A percentile compares a stretch with the other conserved stretches of the same genome.
phyloP scores from a whole-genome alignment of 2,113 vertebrate genomes.

The Otis tarda region DNA sequence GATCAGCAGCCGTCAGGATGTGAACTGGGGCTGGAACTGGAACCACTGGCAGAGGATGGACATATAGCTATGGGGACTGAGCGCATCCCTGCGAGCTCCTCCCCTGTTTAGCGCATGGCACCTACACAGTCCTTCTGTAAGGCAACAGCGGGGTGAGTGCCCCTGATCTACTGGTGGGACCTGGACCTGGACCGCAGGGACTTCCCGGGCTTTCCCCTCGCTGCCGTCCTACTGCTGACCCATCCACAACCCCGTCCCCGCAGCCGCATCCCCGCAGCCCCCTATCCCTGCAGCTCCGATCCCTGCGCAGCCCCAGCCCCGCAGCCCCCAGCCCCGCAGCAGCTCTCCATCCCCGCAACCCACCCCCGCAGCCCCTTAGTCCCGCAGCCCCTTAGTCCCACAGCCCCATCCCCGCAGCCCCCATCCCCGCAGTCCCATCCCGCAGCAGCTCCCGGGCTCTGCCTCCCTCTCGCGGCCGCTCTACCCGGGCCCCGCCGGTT shows the following conservation, averaged over 20 bases:
- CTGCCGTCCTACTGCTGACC: not conserved
- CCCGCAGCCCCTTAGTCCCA: not conserved
- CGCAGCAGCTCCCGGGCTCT: not conserved
- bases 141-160: not conserved
- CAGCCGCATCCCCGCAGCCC: rapidly evolving
- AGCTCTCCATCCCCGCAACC: not conserved
- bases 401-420: not conserved
- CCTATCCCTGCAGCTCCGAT: no score
- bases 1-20: not conserved
- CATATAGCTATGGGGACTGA: not conserved
- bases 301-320: not conserved
- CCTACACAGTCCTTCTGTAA: not conserved
- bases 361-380: no score
- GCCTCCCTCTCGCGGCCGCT: constrained; percentile 35
- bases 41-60: not conserved
- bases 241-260: not conserved
- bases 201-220: not conserved
- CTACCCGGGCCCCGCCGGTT: not conserved
- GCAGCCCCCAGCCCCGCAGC: not conserved
- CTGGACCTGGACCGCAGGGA: not conserved
- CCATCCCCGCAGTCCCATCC: not conserved
- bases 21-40: not conserved
- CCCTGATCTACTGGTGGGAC: not conserved
- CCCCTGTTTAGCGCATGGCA: not conserved
- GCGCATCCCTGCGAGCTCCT: not conserved